Conservation (phyloP, 2,888 invertebrate species). For the Aethes cnicana region DNA sequence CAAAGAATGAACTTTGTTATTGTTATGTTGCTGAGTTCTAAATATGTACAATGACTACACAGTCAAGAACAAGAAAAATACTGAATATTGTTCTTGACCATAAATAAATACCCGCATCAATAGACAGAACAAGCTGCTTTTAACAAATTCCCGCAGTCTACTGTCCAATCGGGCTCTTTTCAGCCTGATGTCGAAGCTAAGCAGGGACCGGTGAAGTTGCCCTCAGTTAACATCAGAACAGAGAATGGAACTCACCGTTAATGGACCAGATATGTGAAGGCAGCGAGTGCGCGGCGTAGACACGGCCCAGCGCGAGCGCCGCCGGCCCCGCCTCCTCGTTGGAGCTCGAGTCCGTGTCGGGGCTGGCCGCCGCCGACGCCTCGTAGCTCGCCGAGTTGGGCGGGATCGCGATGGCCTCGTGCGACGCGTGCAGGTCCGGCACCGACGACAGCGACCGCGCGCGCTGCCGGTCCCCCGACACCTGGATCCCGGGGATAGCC, state of each 20-base stretch:
- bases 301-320: constrained; percentile 86
- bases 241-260: constrained; percentile 92
- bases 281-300: constrained; percentile 93
- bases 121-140: no score
- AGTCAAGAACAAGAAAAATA: no score
- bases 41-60: no score
- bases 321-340: constrained; percentile 84
- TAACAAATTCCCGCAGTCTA: no score
- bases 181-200: no score
- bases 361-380: constrained; percentile 85
- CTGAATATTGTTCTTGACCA: no score
- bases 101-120: neutral
- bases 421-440: constrained; percentile 85
- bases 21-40: no score
- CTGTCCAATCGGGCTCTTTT: no score
- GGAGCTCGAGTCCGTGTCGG: constrained; percentile 86
- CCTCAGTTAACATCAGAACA: no score
- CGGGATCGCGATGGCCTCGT: constrained; percentile 84
- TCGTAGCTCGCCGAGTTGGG: constrained; percentile 85
- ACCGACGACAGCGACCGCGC: constrained; percentile 92
- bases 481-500: constrained; percentile 87
- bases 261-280: constrained; percentile 96
- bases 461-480: constrained; percentile 90
- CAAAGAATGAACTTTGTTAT: constrained; percentile 1
- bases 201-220: no score